Base-by-base conservation (phyloP, 2,888 invertebrate species). In the Autographa gamma region DNA sequence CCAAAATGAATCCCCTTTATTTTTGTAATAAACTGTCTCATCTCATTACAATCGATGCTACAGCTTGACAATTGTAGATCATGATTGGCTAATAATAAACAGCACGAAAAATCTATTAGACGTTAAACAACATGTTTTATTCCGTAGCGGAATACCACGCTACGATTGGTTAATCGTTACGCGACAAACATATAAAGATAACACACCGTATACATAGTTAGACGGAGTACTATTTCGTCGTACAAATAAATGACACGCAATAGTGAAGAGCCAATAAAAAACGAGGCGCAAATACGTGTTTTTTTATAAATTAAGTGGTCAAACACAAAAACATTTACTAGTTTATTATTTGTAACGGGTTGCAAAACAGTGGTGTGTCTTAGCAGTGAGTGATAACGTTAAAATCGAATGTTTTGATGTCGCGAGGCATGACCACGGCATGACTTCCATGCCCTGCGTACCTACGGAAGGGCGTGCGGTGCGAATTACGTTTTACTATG, bases 401-500 rank as follows among this genome's bases (percentile, higher is more conserved):
- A 79, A 88, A 90, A 86, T 86, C 84, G 87, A 92, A 93, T 95
- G 95, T 95, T 95, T 95, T 95, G 95, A 91, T 94, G 89, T 91
- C 86, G 86, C 86, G 84, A 92, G 72, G 93, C 94, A 93, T 92
- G 94, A 90, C 86, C 89, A 93, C 94, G 93, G 95, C 95, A 94
- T 95, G 95, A 95, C 94, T 95, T 92, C 95, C 95, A 95, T 95
- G 95, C 95, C 94, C 95, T 95, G 95, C 93, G 93, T 93, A 90
- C 91, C 88, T 93, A 93, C 92, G 93, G 91, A 94, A 94, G 95
- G 94, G 94, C 94, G 95, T 94, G 94, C 95, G 92, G 85, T 90
- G 90, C 88, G 87, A 90, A 94, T 94, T 95, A 95, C 95, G 95
- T 95, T 95, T 56, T 95, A 95, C 94, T 95, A 95, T 95, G 95